Conservation (phyloP, 2,888 invertebrate genomes). For the Patella caerulea region DNA sequence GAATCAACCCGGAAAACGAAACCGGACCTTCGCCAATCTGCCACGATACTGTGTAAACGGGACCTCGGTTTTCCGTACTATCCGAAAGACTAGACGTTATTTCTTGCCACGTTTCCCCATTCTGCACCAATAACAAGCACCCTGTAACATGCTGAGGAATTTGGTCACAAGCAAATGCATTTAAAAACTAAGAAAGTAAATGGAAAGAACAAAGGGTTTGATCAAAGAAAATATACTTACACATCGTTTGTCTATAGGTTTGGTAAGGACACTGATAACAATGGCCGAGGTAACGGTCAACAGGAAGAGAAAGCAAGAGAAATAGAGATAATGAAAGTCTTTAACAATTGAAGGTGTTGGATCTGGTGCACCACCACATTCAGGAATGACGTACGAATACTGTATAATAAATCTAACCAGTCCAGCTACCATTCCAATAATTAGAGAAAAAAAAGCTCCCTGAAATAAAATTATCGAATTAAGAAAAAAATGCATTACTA, state of each 20-base stretch:
- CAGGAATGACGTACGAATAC: conserved; percentile 71
- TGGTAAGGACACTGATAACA: conserved; percentile 71
- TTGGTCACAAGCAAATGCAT: background rate
- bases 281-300: conserved; percentile 69
- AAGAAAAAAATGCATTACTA: too few relatives aligned
- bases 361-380: conserved; percentile 67
- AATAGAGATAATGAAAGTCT: conserved; percentile 73
- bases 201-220: background rate
- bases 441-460: conserved; percentile 75
- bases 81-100: too few relatives aligned
- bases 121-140: too few relatives aligned
- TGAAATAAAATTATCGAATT: conserved; percentile 47
- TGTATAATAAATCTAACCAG: conserved; percentile 73
- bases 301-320: conserved; percentile 73
- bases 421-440: conserved; percentile 73
- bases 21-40: too few relatives aligned
- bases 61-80: too few relatives aligned
- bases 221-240: conserved; percentile 55
- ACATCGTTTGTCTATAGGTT: conserved; percentile 70
- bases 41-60: too few relatives aligned
- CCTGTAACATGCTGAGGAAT: background rate
- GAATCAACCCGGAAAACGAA: too few relatives aligned
- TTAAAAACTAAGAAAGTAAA: background rate
- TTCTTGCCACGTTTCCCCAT: too few relatives aligned
- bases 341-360: conserved; percentile 58